Evolutionary conservation across 2,888 invertebrate genomes (phyloP), one percentile per base, ranked within the genome.

Genomic region (Drosophila subsilvestris): DNA sequence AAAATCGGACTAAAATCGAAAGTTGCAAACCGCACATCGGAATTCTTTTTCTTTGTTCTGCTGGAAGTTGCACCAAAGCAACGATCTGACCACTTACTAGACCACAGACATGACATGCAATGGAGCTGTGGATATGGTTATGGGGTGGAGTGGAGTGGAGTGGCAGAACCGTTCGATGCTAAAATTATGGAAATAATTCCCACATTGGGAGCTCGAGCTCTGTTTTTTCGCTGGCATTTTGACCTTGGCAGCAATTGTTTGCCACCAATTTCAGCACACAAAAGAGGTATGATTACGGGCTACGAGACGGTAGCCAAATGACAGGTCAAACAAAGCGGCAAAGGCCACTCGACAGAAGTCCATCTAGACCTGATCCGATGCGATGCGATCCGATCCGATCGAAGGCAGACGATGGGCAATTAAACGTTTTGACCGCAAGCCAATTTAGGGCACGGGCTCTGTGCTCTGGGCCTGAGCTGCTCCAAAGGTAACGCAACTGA

Each of bases 371-470:
- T n/a, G 48, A 27, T 54, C 17, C 53, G 25, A 1, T 8, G n/a
- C 47, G 20, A 58, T 56, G 45, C 53, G 25, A 1, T 8, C 12
- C 47, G 20, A 58, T 56, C 53, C 58, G 69, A 61, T 32, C 32
- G 32, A 5, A 32, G 12, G 32, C 12, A 32, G 32, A 32, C 12
- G 32, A 32, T 5, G 49, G 78, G 72, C 74, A 90, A 89, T 90
- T 90, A 90, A 90, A 83, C 90, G 87, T 89, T 86, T 90, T 87
- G 88, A 90, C 90, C 90, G 87, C 90, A 90, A 90, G 90, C 83
- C 89, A 90, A 89, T 86, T 89, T 84, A 63, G 80, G 75, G 89
- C 83, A 84, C 81, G 80, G 67, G 75, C 53, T 63, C 32, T 10
- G 25, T 43, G 32, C 17, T 22, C 37, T 43, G 58, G n/a, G n/a